These are phyloP conservation scores for Sclerodermus sp. DNA, from an alignment of 2,888 invertebrate species.

Conservation along the genomic window DNA sequence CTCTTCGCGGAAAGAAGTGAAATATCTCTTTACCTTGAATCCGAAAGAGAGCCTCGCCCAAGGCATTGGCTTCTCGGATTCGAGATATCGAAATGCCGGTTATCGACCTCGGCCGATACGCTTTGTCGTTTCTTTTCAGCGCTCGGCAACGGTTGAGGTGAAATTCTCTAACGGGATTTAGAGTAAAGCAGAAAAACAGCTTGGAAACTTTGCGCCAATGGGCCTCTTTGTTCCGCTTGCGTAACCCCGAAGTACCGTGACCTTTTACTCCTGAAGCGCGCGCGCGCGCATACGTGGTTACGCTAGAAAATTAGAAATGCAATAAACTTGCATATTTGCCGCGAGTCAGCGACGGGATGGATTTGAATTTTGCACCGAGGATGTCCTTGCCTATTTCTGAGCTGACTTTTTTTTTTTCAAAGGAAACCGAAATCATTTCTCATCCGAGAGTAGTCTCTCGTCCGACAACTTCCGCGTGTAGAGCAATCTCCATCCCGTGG, in stretches of 20 bases:
- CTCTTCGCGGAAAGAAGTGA: constrained; percentile 7
- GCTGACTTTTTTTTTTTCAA: too few species aligned
- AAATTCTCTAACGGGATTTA: constrained; percentile 42
- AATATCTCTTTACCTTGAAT: constrained; percentile 6
- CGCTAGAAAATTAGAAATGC: too few species aligned
- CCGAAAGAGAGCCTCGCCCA: too few species aligned
- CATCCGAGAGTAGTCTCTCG: too few species aligned
- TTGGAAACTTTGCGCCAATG: constrained; percentile 24
- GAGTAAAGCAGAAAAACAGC: constrained; percentile 36
- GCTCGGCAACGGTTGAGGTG: constrained; percentile 21
- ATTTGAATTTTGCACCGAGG: too few species aligned
- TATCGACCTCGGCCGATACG: constrained; percentile 31
- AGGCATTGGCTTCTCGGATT: constrained; percentile 6
- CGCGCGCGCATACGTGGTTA: too few species aligned
- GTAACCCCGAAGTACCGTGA: constrained; percentile 3
- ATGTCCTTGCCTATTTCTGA: too few species aligned
- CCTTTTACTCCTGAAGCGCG: not conserved
- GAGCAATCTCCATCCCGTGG: too few species aligned
- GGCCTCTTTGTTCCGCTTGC: constrained; percentile 33
- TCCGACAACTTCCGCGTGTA: too few species aligned
- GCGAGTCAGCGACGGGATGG: too few species aligned
- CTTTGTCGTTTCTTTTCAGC: constrained; percentile 31
- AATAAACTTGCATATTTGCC: too few species aligned
- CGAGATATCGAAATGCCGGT: constrained; percentile 24
- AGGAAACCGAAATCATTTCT: too few species aligned